A percentile compares a stretch with the other conserved stretches of the same genome.
phyloP scores from a whole-genome alignment of 1,140 invertebrate genomes.

The Adoxophyes honmai region DNA sequence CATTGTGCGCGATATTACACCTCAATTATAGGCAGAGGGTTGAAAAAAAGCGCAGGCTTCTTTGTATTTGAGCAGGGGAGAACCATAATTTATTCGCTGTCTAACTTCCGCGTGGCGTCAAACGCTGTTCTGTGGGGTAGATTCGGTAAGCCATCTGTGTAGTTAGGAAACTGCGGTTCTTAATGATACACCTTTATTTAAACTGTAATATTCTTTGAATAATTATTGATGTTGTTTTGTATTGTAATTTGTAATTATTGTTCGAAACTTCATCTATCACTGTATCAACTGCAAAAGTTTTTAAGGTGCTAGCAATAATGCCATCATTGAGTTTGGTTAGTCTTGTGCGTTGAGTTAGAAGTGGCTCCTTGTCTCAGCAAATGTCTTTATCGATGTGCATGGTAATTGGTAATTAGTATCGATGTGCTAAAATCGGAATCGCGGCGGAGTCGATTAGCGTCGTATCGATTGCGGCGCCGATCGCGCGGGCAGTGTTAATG shows the following conservation, averaged over 20 bases:
- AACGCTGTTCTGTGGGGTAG: conserved; percentile 22
- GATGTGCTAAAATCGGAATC: conserved; percentile 55
- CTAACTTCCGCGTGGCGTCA: conserved; percentile 41
- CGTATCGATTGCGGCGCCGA: conserved; percentile 47
- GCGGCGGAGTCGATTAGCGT: conserved; percentile 47
- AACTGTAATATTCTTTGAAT: no score
- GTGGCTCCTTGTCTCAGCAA: neutral
- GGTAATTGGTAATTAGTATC: conserved; percentile 58
- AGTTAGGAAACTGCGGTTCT: conserved; percentile 18
- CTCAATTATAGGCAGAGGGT: conserved; percentile 42
- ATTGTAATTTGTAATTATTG: no score
- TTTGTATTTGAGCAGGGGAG: conserved; percentile 37
- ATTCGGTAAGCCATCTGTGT: conserved; percentile 29
- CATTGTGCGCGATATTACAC: conserved; percentile 46
- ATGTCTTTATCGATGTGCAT: conserved; percentile 29
- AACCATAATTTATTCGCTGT: conserved; percentile 41
- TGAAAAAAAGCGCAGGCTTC: conserved; percentile 31
- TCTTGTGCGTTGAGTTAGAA: no score
- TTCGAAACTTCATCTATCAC: no score
- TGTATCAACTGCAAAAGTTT: no score
- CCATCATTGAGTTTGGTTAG: no score
- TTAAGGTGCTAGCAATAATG: no score
- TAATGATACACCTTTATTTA: neutral
- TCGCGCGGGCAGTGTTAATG: conserved; percentile 49
- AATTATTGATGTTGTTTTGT: no score